phyloP scores from a whole-genome alignment of 2,113 vertebrate species.

The Brachyhypopomus gauderio region DNA sequence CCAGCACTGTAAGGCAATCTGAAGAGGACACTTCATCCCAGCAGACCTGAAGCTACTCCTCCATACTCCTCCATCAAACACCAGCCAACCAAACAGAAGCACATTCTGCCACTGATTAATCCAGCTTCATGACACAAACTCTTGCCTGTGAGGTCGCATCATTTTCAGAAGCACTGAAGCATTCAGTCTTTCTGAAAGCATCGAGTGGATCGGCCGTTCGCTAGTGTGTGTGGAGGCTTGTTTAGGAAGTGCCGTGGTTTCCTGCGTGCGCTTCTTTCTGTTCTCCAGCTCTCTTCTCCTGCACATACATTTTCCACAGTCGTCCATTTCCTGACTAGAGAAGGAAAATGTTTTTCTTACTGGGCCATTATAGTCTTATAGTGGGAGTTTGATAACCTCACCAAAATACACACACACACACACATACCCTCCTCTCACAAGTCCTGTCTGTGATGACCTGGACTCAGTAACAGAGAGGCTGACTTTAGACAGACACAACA shows the following conservation, averaged over 20 bases:
- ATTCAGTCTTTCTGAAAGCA: slow-evolving; percentile 1
- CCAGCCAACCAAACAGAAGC: no score
- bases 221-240: slow-evolving; percentile 17
- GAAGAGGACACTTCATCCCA: background rate
- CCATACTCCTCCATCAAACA: no score
- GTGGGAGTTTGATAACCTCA: slow-evolving; percentile 5
- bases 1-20: background rate
- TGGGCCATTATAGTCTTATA: slow-evolving; percentile 43
- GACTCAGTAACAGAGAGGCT: slow-evolving; percentile 34
- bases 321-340: slow-evolving; percentile 43
- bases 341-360: slow-evolving; percentile 19
- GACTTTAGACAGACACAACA: slow-evolving; percentile 33
- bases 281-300: background rate
- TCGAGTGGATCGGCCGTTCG: background rate
- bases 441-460: slow-evolving; percentile 23
- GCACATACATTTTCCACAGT: background rate
- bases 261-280: background rate
- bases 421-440: slow-evolving; percentile 16
- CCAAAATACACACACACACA: background rate
- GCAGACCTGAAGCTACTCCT: no score
- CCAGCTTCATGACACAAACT: slow-evolving; percentile 22
- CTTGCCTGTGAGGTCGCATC: slow-evolving; percentile 20
- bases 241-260: slow-evolving; percentile 35
- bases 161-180: background rate
- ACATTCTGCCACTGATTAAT: slow-evolving; percentile 21